Conservation (phyloP, 1,140 invertebrate species). For the Neotoxoptera formosana region DNA sequence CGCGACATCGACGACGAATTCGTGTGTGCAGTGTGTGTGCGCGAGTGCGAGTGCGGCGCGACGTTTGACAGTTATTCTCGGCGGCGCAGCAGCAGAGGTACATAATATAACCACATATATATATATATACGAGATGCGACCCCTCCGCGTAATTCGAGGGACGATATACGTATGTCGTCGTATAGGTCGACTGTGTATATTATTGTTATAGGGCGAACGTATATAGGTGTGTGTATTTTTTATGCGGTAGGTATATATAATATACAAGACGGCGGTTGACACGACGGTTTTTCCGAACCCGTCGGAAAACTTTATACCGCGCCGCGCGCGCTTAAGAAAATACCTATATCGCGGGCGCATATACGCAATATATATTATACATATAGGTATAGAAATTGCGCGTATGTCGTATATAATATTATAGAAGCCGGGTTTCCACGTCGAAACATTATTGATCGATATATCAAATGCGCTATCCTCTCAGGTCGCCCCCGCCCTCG, state of each 20-base stretch:
- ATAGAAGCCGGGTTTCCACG: not conserved
- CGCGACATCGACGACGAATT: not conserved
- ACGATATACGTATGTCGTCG: not conserved
- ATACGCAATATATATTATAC: no score
- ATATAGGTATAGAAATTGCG: not conserved
- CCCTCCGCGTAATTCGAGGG: not conserved
- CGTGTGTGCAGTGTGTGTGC: no score
- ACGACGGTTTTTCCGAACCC: not conserved
- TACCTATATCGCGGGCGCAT: not conserved
- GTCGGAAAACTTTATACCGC: slow-evolving; percentile 9
- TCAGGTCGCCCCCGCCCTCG: no score
- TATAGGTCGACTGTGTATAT: no score
- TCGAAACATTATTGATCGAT: slow-evolving; percentile 4
- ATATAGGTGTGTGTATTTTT: no score
- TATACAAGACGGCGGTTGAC: not conserved
- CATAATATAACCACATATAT: not conserved
- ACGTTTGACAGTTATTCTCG: not conserved
- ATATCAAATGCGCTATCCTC: not conserved
- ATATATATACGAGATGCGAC: not conserved
- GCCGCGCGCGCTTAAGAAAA: not conserved
- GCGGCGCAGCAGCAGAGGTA: not conserved
- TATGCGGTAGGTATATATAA: no score
- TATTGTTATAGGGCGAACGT: no score
- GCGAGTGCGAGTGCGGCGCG: not conserved
- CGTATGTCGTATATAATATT: no score